These are phyloP conservation scores for Paramisgurnus dabryanus DNA, from an alignment of 2,113 vertebrate genomes.

Conservation along the genomic window DNA sequence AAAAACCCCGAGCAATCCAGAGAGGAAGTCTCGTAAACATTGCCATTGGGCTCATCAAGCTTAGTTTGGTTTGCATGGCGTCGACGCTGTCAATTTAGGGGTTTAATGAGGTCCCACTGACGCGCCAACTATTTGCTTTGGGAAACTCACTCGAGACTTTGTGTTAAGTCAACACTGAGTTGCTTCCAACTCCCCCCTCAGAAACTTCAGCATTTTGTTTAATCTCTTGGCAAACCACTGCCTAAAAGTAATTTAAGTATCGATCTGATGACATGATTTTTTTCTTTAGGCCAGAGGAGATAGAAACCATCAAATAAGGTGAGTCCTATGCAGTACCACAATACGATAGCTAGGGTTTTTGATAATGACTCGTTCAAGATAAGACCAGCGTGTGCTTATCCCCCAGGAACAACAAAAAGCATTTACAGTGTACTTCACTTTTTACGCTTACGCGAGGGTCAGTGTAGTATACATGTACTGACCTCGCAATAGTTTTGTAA, in stretches of 20 bases:
- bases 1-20: slow-evolving; percentile 12
- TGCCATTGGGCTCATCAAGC: slow-evolving; percentile 29
- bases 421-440: too few species aligned
- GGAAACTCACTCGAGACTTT: slow-evolving; percentile 8
- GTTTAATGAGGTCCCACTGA: slow-evolving; percentile 24
- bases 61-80: not conserved
- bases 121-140: not conserved
- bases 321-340: slow-evolving; percentile 13
- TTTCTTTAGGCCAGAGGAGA: slow-evolving; percentile 19
- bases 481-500: too few species aligned
- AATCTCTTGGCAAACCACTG: slow-evolving; percentile 19
- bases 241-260: slow-evolving; percentile 28
- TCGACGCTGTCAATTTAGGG: slow-evolving; percentile 19
- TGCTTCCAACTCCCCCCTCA: not conserved
- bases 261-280: slow-evolving; percentile 25
- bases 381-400: not conserved
- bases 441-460: too few species aligned
- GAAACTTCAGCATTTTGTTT: slow-evolving; percentile 31
- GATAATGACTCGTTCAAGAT: slow-evolving; percentile 25
- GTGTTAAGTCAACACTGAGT: slow-evolving; percentile 27
- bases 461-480: too few species aligned
- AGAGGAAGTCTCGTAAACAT: slow-evolving; percentile 21
- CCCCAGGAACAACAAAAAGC: not conserved
- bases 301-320: slow-evolving; percentile 28
- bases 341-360: not conserved